Evolutionary conservation across 2,888 invertebrate genomes (phyloP), one percentile per base, ranked within the genome.

Genomic region (Polydrusus tereticollis): DNA sequence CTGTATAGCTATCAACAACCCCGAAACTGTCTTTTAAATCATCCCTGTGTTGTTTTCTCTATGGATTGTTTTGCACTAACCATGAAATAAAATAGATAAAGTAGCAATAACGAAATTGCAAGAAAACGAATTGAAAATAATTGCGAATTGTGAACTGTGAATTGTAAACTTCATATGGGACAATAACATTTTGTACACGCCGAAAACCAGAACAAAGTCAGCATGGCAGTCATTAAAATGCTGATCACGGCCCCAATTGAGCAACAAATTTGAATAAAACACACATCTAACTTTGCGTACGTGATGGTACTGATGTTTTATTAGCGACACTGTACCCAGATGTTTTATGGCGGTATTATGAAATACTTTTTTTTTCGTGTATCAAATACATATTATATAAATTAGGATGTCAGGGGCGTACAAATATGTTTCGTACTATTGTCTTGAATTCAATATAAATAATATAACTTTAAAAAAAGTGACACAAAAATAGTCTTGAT

Each of bases 201-300:
- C 50, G 7, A 50, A 50, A 50, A 50, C 50, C 14, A 14, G 50
- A 50, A 26, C 50, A 50, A 50, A 50, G 23, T 50, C 14, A 50
- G 50, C 26, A 50, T 50, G 26, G 14, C 6, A 23, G 26, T 50
- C 55, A 65, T 65, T 65, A 65, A 55, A 65, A 65, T 65, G 65
- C 65, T 65, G 65, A 65, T 55, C 65, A 55, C 38, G 52, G 52
- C 26, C 21, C 38, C 65, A 65, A 65, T 65, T 65, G 65, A 65
- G 52, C 65, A 55, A 65, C 47, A 38, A 41, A 65, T 65, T 65
- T 65, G 41, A 65, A 65, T 65, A 55, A 65, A 65, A 65, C 65
- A n/a, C n/a, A 65, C 65, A 65, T 65, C 65, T 36, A 65, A 47
- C 52, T 38, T 63, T 55, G 38, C 20, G 63, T 50, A 50, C 50